Base-by-base conservation (phyloP, 92 coral and sea anemone species). In the Parazoanthus swiftii region DNA sequence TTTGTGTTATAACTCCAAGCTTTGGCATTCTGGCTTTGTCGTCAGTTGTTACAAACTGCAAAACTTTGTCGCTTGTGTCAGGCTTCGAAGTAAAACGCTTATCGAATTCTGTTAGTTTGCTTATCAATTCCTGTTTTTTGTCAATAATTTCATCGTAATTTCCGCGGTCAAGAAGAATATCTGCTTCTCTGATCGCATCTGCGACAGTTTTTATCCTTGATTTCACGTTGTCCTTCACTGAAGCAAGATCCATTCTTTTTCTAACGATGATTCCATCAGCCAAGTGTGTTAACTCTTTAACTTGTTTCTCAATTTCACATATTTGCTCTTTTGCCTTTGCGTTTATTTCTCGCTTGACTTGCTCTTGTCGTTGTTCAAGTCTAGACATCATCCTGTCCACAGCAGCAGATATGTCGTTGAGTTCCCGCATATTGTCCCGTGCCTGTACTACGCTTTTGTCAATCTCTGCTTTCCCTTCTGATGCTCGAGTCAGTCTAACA, bases 401-500 rank as follows among this genome's bases (percentile, higher is more conserved):
- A 44, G 67, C 42, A 23, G 39, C 82, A 26, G 67, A 44, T 50
- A 50, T 79, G 82, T 79, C 82, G 21, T 26, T 79, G 21, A 79
- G 82, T 79, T 79, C 82, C 50, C 37, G 82, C 26, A 79, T 33
- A 25, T 79, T 79, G 36, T 50, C 65, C 44, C 82, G 82, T 29
- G 65, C 65, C 82, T 79, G 36, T 3, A 51, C 37, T 50, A 79
- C 20, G 25, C 66, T 54, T 79, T 79, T 79, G 2, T 79, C 82
- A 50, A 79, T 14, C 63, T 79, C 82, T 26, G 82, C 82, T 79
- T 51, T 46, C 63, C 67, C 82, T 79, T 79, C 82, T 50, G 82
- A 67, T 2, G 65, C 82, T 79, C 50, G 82, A 79, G 82, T 79
- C 82, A 79, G 67, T 79, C 43, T 79, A 54, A 79, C 82, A 86